A percentile compares a stretch with the other conserved stretches of the same genome.
Evolutionary conservation across 2,797 vertebrate species (phyloP).

Genomic region (Glyptemys insculpta): DNA sequence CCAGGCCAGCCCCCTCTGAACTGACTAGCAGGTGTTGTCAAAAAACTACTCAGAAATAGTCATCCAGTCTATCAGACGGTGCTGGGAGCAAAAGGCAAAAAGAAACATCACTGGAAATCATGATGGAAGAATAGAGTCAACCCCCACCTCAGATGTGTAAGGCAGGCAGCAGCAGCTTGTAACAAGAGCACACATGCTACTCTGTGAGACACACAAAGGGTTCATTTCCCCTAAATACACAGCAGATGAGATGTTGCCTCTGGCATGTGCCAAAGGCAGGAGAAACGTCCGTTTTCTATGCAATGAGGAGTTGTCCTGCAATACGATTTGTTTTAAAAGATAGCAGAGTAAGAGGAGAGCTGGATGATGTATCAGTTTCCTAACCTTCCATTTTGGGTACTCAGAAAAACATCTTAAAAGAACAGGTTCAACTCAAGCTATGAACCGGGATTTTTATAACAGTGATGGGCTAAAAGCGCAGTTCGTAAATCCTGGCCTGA

Average conservation of each 20-base stretch:
- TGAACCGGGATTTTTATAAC: background rate
- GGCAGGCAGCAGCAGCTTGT: background rate
- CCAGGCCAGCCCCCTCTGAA: background rate
- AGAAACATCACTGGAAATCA: background rate
- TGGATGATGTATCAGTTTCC: background rate
- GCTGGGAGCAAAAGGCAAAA: background rate
- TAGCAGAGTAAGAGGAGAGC: constrained; percentile 28
- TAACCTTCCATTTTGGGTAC: background rate
- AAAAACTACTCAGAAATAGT: background rate
- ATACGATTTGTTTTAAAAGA: background rate
- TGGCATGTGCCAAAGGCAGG: background rate
- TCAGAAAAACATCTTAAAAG: background rate
- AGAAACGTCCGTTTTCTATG: constrained; percentile 45
- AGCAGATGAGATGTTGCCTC: background rate
- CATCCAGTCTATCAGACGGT: background rate
- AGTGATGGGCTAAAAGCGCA: background rate
- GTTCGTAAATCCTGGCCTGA: background rate
- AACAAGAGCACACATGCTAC: background rate
- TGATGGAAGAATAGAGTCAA: background rate
- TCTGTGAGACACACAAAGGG: background rate
- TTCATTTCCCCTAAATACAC: background rate
- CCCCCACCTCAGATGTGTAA: rapidly evolving
- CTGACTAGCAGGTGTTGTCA: background rate
- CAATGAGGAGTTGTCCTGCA: background rate
- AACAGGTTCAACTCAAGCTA: background rate